Evolutionary conservation across 2,113 vertebrate genomes (phyloP).

Genomic region (Romanogobio albipinnatus): DNA sequence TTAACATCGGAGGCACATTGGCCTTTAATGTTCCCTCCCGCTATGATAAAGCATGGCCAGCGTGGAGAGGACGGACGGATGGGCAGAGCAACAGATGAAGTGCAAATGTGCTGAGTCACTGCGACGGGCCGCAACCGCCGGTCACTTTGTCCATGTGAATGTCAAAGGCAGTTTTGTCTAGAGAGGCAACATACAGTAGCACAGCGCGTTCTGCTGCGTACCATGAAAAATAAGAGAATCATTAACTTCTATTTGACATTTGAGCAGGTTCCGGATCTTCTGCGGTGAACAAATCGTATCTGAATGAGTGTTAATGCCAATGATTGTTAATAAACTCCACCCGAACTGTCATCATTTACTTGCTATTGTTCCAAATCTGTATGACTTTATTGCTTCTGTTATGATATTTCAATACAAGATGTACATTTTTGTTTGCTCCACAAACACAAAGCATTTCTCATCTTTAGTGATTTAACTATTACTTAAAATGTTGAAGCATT

Average conservation of each 20-base stretch:
- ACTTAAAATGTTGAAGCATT: too few species aligned
- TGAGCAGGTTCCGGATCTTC: not conserved
- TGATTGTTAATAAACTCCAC: too few species aligned
- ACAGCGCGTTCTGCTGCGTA: not conserved
- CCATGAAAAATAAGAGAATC: not conserved
- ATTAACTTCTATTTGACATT: not conserved
- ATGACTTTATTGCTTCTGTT: too few species aligned
- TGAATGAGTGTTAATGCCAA: too few species aligned
- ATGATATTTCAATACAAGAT: too few species aligned
- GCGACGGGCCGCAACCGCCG: not conserved
- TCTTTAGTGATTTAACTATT: too few species aligned
- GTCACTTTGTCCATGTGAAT: conserved; percentile 20
- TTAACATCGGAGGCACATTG: conserved; percentile 44
- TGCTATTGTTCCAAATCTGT: too few species aligned
- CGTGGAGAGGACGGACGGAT: not conserved
- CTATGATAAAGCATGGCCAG: conserved; percentile 45
- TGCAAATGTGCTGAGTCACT: conserved; percentile 39
- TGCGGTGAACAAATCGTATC: not conserved
- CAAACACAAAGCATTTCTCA: too few species aligned
- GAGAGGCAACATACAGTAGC: not conserved
- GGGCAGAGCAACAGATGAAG: conserved; percentile 38
- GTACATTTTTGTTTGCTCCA: too few species aligned
- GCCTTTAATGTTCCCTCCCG: conserved; percentile 58
- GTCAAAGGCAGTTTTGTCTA: not conserved
- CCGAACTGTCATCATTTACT: too few species aligned